phyloP scores from a whole-genome alignment of 2,888 invertebrate genomes.

The Entomobrya proxima region DNA sequence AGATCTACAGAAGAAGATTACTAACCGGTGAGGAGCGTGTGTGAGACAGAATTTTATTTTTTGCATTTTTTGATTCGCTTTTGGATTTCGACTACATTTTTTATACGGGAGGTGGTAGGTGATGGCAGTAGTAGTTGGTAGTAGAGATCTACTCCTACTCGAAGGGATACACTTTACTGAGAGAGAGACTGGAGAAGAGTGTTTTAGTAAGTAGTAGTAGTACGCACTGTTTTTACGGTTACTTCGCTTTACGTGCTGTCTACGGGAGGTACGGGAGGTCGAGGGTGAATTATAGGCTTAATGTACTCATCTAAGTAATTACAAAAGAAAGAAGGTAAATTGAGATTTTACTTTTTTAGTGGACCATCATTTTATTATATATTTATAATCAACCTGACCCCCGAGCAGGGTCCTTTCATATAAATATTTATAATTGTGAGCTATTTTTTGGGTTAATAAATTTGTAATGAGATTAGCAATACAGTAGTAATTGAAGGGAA shows the following conservation, averaged over 20 bases:
- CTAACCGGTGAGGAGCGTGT: conserved; percentile 48
- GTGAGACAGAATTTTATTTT: neutral
- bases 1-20: conserved; percentile 37
- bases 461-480: too few relatives aligned
- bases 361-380: neutral
- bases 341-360: neutral
- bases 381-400: too few relatives aligned
- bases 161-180: neutral
- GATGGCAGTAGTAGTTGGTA: conserved; percentile 6
- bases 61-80: conserved; percentile 11
- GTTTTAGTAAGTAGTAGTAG: neutral
- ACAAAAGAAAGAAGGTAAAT: conserved; percentile 18
- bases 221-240: conserved; percentile 23
- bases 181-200: neutral
- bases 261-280: conserved; percentile 57
- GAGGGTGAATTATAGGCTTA: conserved; percentile 65
- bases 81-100: conserved; percentile 31
- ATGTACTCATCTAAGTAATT: conserved; percentile 61
- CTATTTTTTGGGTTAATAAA: too few relatives aligned
- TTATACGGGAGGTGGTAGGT: conserved; percentile 2
- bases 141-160: conserved; percentile 14
- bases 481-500: too few relatives aligned
- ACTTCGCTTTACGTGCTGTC: conserved; percentile 63
- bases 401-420: too few relatives aligned
- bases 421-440: too few relatives aligned